Evolutionary conservation across 2,113 vertebrate genomes (phyloP).

Genomic region (Clarias macrocephalus): DNA sequence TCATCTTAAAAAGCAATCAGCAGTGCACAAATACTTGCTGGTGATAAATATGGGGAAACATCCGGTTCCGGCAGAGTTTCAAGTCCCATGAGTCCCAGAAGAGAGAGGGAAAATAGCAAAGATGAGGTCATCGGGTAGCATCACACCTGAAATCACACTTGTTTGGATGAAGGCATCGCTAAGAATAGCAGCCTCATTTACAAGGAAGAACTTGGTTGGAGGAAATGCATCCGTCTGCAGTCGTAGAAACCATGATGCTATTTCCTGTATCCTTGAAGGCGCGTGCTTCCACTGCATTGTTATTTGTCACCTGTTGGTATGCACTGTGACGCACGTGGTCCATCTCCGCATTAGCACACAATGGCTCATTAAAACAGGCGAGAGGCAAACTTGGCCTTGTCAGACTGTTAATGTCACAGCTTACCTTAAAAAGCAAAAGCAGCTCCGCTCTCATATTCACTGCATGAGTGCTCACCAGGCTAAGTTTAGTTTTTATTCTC

Average conservation of each 20-base stretch:
- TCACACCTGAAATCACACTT: slow-evolving; percentile 9
- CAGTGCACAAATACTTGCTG: background rate
- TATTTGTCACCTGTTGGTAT: slow-evolving; percentile 57
- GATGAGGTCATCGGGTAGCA: slow-evolving; percentile 28
- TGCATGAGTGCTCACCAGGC: background rate
- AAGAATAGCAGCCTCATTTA: slow-evolving; percentile 59
- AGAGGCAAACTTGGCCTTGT: slow-evolving; percentile 52
- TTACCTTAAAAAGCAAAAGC: background rate
- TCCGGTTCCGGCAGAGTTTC: slow-evolving; percentile 1
- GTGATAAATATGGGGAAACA: background rate
- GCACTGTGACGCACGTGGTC: slow-evolving; percentile 62
- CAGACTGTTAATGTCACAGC: slow-evolving; percentile 59
- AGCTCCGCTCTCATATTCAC: background rate
- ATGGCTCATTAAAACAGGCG: slow-evolving; percentile 64
- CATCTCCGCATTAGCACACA: slow-evolving; percentile 43
- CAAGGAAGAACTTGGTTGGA: slow-evolving; percentile 46
- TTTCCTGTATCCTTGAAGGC: slow-evolving; percentile 67
- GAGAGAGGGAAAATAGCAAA: background rate
- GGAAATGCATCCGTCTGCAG: slow-evolving; percentile 58
- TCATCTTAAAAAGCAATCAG: background rate
- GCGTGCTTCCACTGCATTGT: slow-evolving; percentile 49
- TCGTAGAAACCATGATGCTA: slow-evolving; percentile 51
- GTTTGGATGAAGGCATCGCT: slow-evolving; percentile 53
- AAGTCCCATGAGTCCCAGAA: slow-evolving; percentile 12
- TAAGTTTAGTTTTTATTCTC: slow-evolving; percentile 10